These are phyloP conservation scores for Xylota sylvarum DNA, from an alignment of 2,888 invertebrate genomes.

Conservation along the genomic window DNA sequence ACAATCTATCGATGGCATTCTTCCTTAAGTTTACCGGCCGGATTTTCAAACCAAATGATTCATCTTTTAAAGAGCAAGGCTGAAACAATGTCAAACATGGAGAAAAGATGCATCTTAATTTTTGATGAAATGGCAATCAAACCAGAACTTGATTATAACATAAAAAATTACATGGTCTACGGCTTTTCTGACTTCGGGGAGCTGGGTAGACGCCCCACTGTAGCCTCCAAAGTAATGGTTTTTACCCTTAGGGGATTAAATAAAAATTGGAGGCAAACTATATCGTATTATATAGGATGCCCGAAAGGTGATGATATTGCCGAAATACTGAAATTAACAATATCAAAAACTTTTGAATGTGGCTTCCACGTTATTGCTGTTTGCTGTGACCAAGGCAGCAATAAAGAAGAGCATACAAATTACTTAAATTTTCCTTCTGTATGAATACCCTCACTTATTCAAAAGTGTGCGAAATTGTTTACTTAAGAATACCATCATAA, in stretches of 20 bases:
- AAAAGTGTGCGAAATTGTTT: slow-evolving; percentile 17
- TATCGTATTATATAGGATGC: slow-evolving; percentile 6
- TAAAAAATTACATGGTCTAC: slow-evolving; percentile 11
- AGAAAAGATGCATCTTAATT: slow-evolving; percentile 23
- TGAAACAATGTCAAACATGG: slow-evolving; percentile 20
- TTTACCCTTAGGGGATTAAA: too few relatives aligned
- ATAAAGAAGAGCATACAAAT: too few relatives aligned
- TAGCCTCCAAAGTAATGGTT: slow-evolving; percentile 26
- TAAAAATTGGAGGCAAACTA: slow-evolving; percentile 13
- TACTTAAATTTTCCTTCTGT: too few relatives aligned
- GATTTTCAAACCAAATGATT: slow-evolving; percentile 1
- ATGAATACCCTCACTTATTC: too few relatives aligned
- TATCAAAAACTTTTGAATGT: not conserved
- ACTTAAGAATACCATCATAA: not conserved
- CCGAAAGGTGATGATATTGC: slow-evolving; percentile 16
- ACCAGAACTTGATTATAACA: slow-evolving; percentile 19
- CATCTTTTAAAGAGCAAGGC: slow-evolving; percentile 2
- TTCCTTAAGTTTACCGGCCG: not conserved
- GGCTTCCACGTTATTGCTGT: too few relatives aligned
- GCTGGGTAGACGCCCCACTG: not conserved
- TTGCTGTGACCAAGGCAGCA: too few relatives aligned
- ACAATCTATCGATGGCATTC: slow-evolving; percentile 16
- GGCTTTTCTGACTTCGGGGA: slow-evolving; percentile 32
- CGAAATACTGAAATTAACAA: slow-evolving; percentile 2
- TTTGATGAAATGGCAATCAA: slow-evolving; percentile 41